phyloP scores from a whole-genome alignment of 2,888 invertebrate genomes.

The Uloborus plumipes region DNA sequence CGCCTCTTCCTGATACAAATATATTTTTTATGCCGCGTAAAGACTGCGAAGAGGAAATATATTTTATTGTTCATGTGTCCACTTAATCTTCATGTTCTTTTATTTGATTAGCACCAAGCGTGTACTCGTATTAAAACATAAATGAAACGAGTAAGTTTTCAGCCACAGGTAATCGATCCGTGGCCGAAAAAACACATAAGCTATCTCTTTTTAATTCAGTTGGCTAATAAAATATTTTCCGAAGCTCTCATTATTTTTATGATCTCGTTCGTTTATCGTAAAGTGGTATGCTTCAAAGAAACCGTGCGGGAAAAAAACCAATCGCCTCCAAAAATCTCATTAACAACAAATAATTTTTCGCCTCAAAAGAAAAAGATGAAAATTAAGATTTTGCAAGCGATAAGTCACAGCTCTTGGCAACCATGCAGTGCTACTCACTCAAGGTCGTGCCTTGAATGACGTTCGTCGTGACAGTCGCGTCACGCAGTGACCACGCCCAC shows the following conservation, averaged over 20 bases:
- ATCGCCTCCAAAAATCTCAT: constrained; percentile 33
- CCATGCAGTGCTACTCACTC: constrained; percentile 19
- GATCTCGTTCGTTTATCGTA: not conserved
- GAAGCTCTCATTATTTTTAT: constrained; percentile 7
- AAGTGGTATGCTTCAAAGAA: constrained; percentile 7
- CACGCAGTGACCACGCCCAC: constrained; percentile 59
- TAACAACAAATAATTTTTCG: constrained; percentile 44
- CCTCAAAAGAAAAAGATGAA: constrained; percentile 16
- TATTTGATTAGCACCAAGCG: too few species aligned
- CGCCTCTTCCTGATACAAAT: too few species aligned
- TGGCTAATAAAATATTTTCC: too few species aligned
- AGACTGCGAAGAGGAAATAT: too few species aligned
- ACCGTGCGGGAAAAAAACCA: not conserved
- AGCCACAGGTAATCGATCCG: too few species aligned
- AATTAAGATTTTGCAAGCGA: constrained; percentile 40
- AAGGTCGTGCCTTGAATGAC: constrained; percentile 60
- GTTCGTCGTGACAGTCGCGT: constrained; percentile 62
- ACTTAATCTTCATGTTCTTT: too few species aligned
- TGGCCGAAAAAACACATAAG: too few species aligned
- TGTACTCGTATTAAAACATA: too few species aligned
- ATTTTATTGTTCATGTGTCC: too few species aligned
- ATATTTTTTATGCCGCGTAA: too few species aligned
- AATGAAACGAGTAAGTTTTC: too few species aligned
- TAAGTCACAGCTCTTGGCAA: constrained; percentile 53
- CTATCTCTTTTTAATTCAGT: too few species aligned